Evolutionary conservation across 1,140 invertebrate species (phyloP).

Genomic region (Stegodyphus mimosarum): DNA sequence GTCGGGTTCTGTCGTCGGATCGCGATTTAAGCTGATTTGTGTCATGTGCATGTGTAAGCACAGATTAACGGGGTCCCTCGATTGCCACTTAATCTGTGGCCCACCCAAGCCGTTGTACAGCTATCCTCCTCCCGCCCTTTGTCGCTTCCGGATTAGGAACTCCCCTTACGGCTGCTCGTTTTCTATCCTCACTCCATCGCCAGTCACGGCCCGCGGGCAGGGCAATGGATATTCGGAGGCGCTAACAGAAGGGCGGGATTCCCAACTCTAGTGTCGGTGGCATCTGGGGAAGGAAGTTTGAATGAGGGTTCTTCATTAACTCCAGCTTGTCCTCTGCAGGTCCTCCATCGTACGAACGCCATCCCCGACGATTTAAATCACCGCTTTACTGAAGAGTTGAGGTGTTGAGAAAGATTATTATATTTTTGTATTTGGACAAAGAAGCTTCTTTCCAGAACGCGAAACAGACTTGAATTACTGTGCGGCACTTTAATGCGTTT

Average conservation of each 20-base stretch:
- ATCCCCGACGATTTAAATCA: too few species aligned
- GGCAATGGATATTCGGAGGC: not conserved
- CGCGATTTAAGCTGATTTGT: slow-evolving; percentile 57
- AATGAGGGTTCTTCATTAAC: too few species aligned
- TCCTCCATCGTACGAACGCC: too few species aligned
- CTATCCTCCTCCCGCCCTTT: not conserved
- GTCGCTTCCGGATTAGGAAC: slow-evolving; percentile 27
- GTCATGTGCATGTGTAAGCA: slow-evolving; percentile 59
- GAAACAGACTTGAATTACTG: too few species aligned
- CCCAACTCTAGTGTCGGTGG: not conserved
- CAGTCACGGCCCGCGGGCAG: not conserved
- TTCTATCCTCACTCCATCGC: not conserved
- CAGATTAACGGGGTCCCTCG: slow-evolving; percentile 47
- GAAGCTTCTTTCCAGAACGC: too few species aligned
- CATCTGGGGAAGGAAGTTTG: not conserved
- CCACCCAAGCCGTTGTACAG: slow-evolving; percentile 20
- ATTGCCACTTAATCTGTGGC: slow-evolving; percentile 57
- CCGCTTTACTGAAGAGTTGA: too few species aligned
- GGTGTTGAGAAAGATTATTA: too few species aligned
- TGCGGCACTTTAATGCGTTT: too few species aligned
- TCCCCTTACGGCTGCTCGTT: not conserved
- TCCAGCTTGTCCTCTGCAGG: too few species aligned
- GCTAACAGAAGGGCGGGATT: not conserved
- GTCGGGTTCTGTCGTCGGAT: not conserved
- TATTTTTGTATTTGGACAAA: too few species aligned